phyloP scores from a whole-genome alignment of 2,797 vertebrate genomes.

The Betta splendens region DNA sequence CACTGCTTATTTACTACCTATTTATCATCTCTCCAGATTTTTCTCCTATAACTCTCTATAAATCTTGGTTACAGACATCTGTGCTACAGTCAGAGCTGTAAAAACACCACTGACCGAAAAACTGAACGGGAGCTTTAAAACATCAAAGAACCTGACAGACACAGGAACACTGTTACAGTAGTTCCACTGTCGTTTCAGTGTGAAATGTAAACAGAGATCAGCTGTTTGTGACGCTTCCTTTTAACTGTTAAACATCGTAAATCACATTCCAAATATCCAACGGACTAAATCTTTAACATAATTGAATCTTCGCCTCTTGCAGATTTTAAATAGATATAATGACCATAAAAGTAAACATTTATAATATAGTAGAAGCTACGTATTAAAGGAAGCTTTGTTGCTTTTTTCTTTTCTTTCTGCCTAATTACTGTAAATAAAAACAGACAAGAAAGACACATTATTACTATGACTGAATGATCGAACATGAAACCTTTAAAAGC shows the following conservation, averaged over 20 bases:
- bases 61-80: not conserved
- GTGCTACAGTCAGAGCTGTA: not conserved
- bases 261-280: not conserved
- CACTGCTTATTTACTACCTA: too few relatives aligned
- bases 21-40: too few relatives aligned
- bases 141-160: constrained; percentile 35
- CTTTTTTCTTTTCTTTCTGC: too few relatives aligned
- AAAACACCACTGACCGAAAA: constrained; percentile 1
- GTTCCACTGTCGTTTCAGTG: constrained; percentile 34
- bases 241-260: not conserved
- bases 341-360: too few relatives aligned
- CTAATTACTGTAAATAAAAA: too few relatives aligned
- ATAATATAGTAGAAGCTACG: too few relatives aligned
- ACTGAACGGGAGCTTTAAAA: constrained; percentile 8
- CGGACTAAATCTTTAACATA: not conserved
- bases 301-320: not conserved
- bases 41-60: too few relatives aligned
- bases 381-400: too few relatives aligned
- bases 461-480: too few relatives aligned
- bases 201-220: constrained; percentile 26
- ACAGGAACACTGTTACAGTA: not conserved
- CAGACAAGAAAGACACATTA: too few relatives aligned
- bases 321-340: too few relatives aligned
- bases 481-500: too few relatives aligned
- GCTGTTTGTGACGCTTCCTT: not conserved